Percentiles rank a stretch among this genome's conserved stretches.
phyloP scores from a whole-genome alignment of 2,113 vertebrate genomes.

The Etheostoma cragini region DNA sequence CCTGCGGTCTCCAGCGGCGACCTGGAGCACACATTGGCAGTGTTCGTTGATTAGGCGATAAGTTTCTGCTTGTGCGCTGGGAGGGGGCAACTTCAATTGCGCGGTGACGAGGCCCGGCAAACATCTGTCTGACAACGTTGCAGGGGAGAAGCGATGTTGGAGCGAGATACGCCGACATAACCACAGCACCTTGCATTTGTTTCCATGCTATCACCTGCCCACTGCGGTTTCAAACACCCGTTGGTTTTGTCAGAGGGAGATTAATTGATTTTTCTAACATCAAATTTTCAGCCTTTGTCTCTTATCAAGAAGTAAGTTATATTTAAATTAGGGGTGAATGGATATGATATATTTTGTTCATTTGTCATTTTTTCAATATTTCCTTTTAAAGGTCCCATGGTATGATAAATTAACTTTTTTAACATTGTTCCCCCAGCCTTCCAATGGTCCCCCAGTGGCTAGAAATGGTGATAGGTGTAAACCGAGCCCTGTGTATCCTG shows the following conservation, averaged over 20 bases:
- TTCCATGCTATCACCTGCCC: conserved; percentile 30
- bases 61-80: conserved; percentile 47
- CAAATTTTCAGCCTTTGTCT: conserved; percentile 4
- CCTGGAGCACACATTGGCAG: conserved; percentile 59
- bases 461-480: no score
- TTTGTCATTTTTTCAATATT: no score
- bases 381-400: no score
- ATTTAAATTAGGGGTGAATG: conserved; percentile 20
- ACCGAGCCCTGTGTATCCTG: no score
- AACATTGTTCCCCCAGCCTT: no score
- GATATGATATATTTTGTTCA: not conserved
- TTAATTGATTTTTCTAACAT: conserved; percentile 56
- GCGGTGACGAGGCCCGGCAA: conserved; percentile 27
- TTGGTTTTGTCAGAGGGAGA: conserved; percentile 22
- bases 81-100: conserved; percentile 43
- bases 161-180: conserved; percentile 19
- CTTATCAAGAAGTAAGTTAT: not conserved
- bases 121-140: conserved; percentile 64
- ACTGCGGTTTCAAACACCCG: conserved; percentile 22
- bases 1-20: conserved; percentile 58
- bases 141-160: conserved; percentile 36
- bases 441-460: no score
- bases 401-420: no score
- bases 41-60: conserved; percentile 74
- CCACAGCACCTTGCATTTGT: conserved; percentile 19